Conservation (phyloP, 1,140 invertebrate genomes). For the Neodiprion virginianus region DNA sequence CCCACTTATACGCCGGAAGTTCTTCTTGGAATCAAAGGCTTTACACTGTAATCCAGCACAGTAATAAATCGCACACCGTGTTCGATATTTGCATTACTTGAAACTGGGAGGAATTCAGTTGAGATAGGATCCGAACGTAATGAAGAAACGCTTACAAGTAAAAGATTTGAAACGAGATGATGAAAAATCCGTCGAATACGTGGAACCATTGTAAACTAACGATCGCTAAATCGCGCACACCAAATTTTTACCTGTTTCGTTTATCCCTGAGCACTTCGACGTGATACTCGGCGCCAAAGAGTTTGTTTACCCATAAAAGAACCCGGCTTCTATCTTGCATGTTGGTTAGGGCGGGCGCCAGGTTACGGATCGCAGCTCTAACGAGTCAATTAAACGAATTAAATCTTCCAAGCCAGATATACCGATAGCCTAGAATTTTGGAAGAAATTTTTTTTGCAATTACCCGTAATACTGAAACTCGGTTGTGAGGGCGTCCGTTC, state of each 20-base stretch:
- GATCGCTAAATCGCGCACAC: too few relatives aligned
- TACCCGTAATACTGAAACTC: constrained; percentile 36
- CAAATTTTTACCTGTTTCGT: constrained; percentile 28
- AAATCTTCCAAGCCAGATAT: constrained; percentile 4
- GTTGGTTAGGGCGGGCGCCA: constrained; percentile 30
- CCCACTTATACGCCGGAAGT: too few relatives aligned
- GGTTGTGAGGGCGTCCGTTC: constrained; percentile 19
- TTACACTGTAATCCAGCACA: too few relatives aligned
- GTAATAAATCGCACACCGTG: too few relatives aligned
- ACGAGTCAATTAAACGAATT: constrained; percentile 5
- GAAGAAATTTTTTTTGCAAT: not conserved
- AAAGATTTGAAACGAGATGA: too few relatives aligned
- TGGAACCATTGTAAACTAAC: too few relatives aligned
- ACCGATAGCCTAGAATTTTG: not conserved
- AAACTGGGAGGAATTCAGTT: not conserved
- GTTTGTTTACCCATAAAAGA: constrained; percentile 34
- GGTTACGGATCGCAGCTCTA: constrained; percentile 33
- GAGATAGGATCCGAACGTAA: too few relatives aligned
- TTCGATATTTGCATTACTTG: not conserved
- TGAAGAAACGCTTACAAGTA: too few relatives aligned
- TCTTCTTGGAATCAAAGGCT: too few relatives aligned
- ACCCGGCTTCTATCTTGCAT: constrained; percentile 24
- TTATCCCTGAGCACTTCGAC: constrained; percentile 38
- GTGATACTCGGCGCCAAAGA: constrained; percentile 38
- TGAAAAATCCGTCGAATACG: too few relatives aligned